Evolutionary conservation across 2,797 vertebrate species (phyloP).

Genomic region (Catamblyrhynchus diadema): DNA sequence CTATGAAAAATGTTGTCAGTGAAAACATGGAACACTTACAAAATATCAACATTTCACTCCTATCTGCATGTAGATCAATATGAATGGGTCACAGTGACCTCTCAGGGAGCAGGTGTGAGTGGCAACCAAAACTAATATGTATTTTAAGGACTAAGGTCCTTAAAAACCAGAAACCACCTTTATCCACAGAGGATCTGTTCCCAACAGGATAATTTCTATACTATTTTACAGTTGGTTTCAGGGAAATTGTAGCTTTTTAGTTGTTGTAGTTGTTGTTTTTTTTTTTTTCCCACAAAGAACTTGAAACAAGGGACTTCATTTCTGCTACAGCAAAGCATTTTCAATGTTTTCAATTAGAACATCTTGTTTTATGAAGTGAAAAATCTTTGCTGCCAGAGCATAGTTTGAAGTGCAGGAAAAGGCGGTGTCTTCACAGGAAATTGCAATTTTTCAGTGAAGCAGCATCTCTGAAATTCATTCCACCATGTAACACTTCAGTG

Average conservation of each 20-base stretch:
- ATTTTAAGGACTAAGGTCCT: not conserved
- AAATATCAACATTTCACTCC: constrained; percentile 17
- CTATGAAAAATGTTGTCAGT: constrained; percentile 14
- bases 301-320: not conserved
- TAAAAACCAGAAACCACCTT: not conserved
- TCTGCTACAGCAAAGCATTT: constrained; percentile 9
- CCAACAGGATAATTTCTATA: not conserved
- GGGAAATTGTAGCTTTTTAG: not conserved
- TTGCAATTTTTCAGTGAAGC: not conserved
- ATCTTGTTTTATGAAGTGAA: constrained; percentile 44
- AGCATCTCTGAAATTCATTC: not conserved
- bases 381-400: not conserved
- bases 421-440: not conserved
- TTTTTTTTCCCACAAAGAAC: not conserved
- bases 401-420: constrained; percentile 1
- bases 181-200: not conserved
- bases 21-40: constrained; percentile 17
- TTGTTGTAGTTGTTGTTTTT: not conserved
- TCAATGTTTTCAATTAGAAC: not conserved
- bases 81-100: constrained; percentile 48
- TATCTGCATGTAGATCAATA: constrained; percentile 32
- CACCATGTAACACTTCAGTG: not conserved
- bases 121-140: constrained; percentile 7
- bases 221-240: not conserved
- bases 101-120: constrained; percentile 5